Percentiles rank a stretch among this genome's conserved stretches.
Conservation (phyloP, 2,888 invertebrate genomes). For the Gastrophysa polygoni region DNA sequence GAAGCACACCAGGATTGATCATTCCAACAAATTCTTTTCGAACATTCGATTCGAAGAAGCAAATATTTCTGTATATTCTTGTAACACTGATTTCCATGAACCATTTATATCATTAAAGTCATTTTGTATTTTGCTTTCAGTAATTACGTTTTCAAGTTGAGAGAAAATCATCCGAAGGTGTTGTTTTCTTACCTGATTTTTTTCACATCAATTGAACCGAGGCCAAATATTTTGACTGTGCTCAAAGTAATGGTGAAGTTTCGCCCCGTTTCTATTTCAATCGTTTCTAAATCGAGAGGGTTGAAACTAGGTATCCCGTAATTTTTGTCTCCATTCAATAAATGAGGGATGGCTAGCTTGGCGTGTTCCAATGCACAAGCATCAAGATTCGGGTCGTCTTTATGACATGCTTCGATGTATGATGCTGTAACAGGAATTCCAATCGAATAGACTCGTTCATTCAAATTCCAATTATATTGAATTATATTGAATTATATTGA, state of each 20-base stretch:
- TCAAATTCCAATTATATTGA: no score
- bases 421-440: conserved; percentile 21
- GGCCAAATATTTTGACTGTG: conserved; percentile 36
- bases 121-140: no score
- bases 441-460: no score
- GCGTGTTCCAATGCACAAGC: conserved; percentile 21
- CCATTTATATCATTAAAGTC: no score
- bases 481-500: no score
- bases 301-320: conserved; percentile 43
- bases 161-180: no score
- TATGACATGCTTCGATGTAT: conserved; percentile 23
- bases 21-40: no score
- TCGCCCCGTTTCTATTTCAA: conserved; percentile 37
- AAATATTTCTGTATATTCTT: no score
- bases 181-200: conserved; percentile 36
- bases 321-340: conserved; percentile 36
- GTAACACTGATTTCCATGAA: no score
- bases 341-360: conserved; percentile 13
- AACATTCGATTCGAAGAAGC: no score
- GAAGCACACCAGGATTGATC: no score
- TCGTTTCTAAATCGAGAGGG: conserved; percentile 41
- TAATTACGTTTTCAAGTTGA: no score
- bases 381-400: conserved; percentile 19
- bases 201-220: conserved; percentile 35
- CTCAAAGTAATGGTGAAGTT: conserved; percentile 35